Percentiles rank a stretch among this genome's conserved stretches.
These are phyloP conservation scores for Phylloscopus whistleri DNA, from an alignment of 2,113 vertebrate species.

Conservation along the genomic window DNA sequence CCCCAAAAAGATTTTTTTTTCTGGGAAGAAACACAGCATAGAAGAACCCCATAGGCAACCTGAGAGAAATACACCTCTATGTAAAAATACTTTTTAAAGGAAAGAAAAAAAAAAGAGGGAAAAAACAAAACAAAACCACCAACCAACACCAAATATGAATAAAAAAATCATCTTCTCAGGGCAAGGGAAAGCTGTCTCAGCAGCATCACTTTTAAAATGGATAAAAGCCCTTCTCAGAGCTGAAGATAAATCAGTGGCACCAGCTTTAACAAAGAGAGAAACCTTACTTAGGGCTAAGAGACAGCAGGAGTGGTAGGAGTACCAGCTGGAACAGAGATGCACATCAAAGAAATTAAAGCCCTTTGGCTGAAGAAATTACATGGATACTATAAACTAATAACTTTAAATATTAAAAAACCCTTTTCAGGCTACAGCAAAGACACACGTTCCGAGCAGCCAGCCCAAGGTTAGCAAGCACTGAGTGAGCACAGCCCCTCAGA, in stretches of 20 bases:
- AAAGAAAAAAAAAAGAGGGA: background rate
- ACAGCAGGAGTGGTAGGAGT: constrained; percentile 68
- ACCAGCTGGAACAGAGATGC: constrained; percentile 69
- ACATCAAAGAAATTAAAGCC: constrained; percentile 75
- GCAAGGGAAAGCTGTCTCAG: constrained; percentile 33
- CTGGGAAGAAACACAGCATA: accelerated
- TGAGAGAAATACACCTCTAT: background rate
- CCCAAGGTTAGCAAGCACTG: constrained; percentile 68
- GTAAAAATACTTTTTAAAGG: background rate
- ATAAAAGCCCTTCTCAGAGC: constrained; percentile 55
- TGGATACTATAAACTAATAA: constrained; percentile 72
- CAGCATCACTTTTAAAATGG: constrained; percentile 39
- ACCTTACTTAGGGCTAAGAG: constrained; percentile 70
- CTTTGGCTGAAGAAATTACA: constrained; percentile 75
- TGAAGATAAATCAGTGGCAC: constrained; percentile 56
- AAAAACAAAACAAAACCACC: background rate
- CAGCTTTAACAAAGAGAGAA: constrained; percentile 66
- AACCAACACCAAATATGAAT: constrained; percentile 19
- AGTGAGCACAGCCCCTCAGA: constrained; percentile 47
- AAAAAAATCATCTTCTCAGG: background rate
- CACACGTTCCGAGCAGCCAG: constrained; percentile 55
- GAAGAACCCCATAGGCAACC: background rate
- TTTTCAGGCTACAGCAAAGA: constrained; percentile 68
- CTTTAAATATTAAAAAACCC: constrained; percentile 78
- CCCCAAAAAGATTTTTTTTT: background rate